These are phyloP conservation scores for Bothrops jararaca DNA, from an alignment of 2,113 vertebrate species.

Conservation along the genomic window DNA sequence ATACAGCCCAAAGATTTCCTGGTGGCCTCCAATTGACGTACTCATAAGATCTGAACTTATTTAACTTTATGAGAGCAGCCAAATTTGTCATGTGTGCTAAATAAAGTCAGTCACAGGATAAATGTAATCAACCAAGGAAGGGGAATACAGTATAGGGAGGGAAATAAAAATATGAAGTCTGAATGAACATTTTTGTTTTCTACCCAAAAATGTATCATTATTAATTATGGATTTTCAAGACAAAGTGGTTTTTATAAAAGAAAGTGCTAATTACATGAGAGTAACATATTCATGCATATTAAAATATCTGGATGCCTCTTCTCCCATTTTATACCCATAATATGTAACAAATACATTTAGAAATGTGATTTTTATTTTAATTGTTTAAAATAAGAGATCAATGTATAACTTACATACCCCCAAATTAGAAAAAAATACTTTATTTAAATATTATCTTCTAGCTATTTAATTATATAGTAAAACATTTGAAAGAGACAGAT, in stretches of 20 bases:
- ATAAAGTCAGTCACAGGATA: not conserved
- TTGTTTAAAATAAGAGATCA: constrained; percentile 11
- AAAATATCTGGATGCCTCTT: not conserved
- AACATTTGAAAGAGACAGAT: not conserved
- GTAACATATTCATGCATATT: not conserved
- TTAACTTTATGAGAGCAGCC: not conserved
- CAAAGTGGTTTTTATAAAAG: not conserved
- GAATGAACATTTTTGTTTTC: not conserved
- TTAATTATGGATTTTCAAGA: not conserved
- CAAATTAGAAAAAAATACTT: not conserved
- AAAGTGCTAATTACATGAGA: not conserved
- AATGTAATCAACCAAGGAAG: not conserved
- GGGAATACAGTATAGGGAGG: not conserved
- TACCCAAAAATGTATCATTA: not conserved
- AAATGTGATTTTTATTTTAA: not conserved
- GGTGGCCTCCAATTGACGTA: not conserved
- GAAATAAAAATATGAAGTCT: not conserved
- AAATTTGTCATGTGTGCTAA: not conserved
- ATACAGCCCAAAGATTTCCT: not conserved
- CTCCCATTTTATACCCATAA: not conserved
- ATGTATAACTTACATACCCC: not conserved
- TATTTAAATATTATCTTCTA: constrained; percentile 17
- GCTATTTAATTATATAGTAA: constrained; percentile 25
- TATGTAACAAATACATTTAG: not conserved
- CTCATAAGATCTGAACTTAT: not conserved